phyloP scores from a whole-genome alignment of 1,140 invertebrate species.

The Drosophila mojavensis region DNA sequence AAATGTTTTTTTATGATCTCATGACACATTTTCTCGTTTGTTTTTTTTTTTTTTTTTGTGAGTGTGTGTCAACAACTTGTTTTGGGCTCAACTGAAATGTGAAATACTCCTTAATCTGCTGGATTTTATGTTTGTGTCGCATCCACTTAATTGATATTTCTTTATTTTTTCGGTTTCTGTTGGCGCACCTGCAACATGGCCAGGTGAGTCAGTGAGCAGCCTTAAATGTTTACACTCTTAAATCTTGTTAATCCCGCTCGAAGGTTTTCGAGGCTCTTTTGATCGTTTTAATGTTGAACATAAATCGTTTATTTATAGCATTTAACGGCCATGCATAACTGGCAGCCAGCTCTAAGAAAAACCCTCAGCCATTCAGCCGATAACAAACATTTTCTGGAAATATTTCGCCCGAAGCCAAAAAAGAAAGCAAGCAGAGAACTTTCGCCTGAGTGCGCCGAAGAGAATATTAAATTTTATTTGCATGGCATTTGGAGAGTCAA shows the following conservation, averaged over 20 bases:
- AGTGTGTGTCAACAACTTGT: conserved; percentile 9
- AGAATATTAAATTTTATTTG: conserved; percentile 53
- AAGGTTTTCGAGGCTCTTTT: conserved; percentile 31
- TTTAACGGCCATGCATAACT: conserved; percentile 41
- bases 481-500: conserved; percentile 23
- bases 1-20: neutral
- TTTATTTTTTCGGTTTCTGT: neutral
- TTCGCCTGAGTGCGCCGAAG: conserved; percentile 3
- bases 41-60: no score
- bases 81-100: conserved; percentile 12
- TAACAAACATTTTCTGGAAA: conserved; percentile 32
- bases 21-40: neutral
- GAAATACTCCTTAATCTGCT: neutral
- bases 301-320: conserved; percentile 50
- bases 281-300: conserved; percentile 46
- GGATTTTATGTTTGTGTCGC: neutral
- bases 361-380: neutral
- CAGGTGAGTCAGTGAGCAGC: conserved; percentile 1
- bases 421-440: no score
- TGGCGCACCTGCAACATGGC: conserved; percentile 3
- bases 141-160: conserved; percentile 1
- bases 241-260: conserved; percentile 27
- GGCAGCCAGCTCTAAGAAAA: neutral
- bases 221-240: conserved; percentile 12
- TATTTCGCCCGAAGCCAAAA: conserved; percentile 23